Conservation (phyloP, 2,888 invertebrate genomes). For the Drosophila emarginata region DNA sequence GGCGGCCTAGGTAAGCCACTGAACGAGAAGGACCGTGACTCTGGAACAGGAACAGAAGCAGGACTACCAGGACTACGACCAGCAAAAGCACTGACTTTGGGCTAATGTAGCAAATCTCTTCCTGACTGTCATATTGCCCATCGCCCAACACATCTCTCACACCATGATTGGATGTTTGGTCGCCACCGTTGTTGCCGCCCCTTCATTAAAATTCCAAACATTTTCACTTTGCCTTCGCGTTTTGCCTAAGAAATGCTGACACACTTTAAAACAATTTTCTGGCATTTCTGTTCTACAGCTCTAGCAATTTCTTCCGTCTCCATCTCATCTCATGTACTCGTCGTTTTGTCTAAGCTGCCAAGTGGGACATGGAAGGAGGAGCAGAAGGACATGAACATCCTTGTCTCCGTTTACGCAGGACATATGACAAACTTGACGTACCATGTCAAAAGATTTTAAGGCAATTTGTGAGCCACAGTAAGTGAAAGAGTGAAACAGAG, state of each 20-base stretch:
- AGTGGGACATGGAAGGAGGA: slow-evolving; percentile 14
- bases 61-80: slow-evolving; percentile 18
- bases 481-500: slow-evolving; percentile 32
- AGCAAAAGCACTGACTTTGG: slow-evolving; percentile 3
- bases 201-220: slow-evolving; percentile 75
- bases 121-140: slow-evolving; percentile 46
- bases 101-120: slow-evolving; percentile 62
- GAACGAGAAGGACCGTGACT: background rate
- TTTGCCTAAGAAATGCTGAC: slow-evolving; percentile 64
- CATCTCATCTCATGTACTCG: slow-evolving; percentile 4
- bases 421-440: slow-evolving; percentile 77
- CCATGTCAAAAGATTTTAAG: slow-evolving; percentile 74
- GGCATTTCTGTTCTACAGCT: slow-evolving; percentile 40
- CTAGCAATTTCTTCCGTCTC: slow-evolving; percentile 4
- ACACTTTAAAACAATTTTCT: slow-evolving; percentile 78
- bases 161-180: background rate
- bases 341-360: slow-evolving; percentile 14
- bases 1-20: slow-evolving; percentile 57
- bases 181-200: slow-evolving; percentile 29
- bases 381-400: slow-evolving; percentile 27
- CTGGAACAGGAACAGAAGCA: slow-evolving; percentile 5
- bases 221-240: slow-evolving; percentile 64
- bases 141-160: slow-evolving; percentile 26
- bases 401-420: slow-evolving; percentile 56
- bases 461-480: slow-evolving; percentile 52